Conservation (phyloP, 2,113 vertebrate genomes). For the Orycteropus afer region DNA sequence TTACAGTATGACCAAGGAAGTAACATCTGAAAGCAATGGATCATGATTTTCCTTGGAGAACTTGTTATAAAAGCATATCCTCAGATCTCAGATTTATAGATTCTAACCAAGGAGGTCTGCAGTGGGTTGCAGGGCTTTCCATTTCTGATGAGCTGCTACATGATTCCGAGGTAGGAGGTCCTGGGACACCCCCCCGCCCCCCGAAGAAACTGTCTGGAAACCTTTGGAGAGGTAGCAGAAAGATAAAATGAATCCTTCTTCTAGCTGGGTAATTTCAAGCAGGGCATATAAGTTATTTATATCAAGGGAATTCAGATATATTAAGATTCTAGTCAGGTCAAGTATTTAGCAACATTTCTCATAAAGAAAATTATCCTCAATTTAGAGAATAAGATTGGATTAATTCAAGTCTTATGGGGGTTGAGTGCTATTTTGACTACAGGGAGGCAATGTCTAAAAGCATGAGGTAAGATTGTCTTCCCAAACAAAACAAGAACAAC, state of each 20-base stretch:
- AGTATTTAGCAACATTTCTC: constrained; percentile 63
- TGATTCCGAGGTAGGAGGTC: background rate
- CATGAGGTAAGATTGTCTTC: constrained; percentile 52
- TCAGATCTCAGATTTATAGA: background rate
- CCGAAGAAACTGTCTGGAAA: background rate
- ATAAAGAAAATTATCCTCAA: constrained; percentile 58
- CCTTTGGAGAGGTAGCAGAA: background rate
- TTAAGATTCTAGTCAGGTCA: constrained; percentile 64
- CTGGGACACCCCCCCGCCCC: background rate
- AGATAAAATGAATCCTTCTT: background rate
- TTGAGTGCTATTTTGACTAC: constrained; percentile 50
- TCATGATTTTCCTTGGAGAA: constrained; percentile 31
- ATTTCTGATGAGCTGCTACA: background rate
- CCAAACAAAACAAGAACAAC: constrained; percentile 47
- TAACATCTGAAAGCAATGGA: background rate
- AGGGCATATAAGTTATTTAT: constrained; percentile 19
- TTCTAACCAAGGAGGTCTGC: background rate
- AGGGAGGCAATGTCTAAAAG: constrained; percentile 20
- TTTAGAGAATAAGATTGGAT: constrained; percentile 62
- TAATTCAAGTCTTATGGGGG: constrained; percentile 43
- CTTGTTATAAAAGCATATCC: constrained; percentile 19
- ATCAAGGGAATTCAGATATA: constrained; percentile 37
- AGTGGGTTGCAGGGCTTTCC: background rate
- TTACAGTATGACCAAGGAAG: background rate
- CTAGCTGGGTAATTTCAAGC: background rate